Evolutionary conservation across 2,888 invertebrate species (phyloP), one percentile per base, ranked within the genome.

Genomic region (Xestia c-nigrum): DNA sequence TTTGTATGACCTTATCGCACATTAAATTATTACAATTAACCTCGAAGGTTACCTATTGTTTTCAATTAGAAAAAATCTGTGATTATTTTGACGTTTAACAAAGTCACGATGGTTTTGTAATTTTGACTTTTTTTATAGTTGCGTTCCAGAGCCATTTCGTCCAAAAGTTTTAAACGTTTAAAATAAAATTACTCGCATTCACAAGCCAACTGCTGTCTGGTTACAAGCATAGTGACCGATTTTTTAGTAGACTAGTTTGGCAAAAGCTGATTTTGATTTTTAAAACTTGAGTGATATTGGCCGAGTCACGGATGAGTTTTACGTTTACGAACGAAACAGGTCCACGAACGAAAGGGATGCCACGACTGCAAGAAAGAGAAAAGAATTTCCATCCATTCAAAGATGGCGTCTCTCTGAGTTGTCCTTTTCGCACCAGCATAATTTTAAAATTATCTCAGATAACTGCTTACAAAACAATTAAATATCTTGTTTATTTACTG

Each of bases 371-470:
- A 74, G 84, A 87, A 81, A 78, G 85, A 83, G 88, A 88, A 74
- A 79, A 73, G 4, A 69, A 38, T 59, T 84, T 87, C 70, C 77
- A 80, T 84, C 88, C 87, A 85, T 85, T 85, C 72, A 92, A 94
- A 95, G 92, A 96, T 96, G 96, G 96, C 96, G 95, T 96, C 96
- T 90, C 79, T 92, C 87, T 95, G 95, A 95, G 95, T 94, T 95
- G 95, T 96, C 95, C 93, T 94, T 95, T 94, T 95, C 95, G 91
- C 94, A 94, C 95, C 88, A 89, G 88, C 81, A 69, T 88, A 90
- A 80, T 89, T 91, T 90, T 76, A 55, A 80, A 85, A 89, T 87
- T 90, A 89, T 88, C 87, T 88, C 86, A 85, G 88, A 86, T 89
- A 89, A 70, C 84, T 86, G 81, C 82, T 81, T 88, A 83, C 88